Evolutionary conservation across 2,797 vertebrate genomes (phyloP), one percentile per base, ranked within the genome.

Genomic region (Tokudaia muenninki): DNA sequence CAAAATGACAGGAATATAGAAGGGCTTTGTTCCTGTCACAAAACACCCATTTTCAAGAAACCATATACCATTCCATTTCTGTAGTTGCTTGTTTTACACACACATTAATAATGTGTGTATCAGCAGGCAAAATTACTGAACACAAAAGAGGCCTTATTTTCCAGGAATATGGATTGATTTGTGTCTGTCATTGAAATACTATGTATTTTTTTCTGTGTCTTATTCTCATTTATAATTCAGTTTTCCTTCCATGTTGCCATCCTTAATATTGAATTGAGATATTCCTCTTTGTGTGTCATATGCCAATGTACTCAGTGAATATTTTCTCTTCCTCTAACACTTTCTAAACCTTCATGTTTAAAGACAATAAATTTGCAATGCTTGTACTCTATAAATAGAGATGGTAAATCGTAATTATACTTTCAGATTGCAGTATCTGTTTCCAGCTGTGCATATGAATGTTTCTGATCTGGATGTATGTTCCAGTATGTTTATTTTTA

Each of bases 371-470:
- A 98, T 98, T 97, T 98, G 59, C 90, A 96, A 97, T 97, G 96
- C 87, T 98, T 98, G 94, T 97, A 82, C 86, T 97, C 97, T 98
- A 98, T 97, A 98, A 97, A 98, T 98, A 98, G 93, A 97, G 90
- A 98, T 97, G 80, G 94, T 97, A 96, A 98, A 98, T 98, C 92
- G 97, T 98, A 98, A 98, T 98, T 98, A 98, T 92, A 91, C 96
- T 98, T 98, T 97, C 96, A 97, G 93, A 96, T 98, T 98, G 55
- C 91, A 97, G 55, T 87, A 74, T 94, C 96, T 98, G 55, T 97
- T 97, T 98, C 95, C 97, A 98, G 97, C 96, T 96, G 94, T 97
- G 97, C 95, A 94, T 97, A 96, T 94, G 95, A 98, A 97, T 92
- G 70, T 96, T 98, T 96, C 94, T 95, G 96, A 97, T 98, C 98